Conservation (phyloP, 1,140 invertebrate species). For the Zaprionus vittiger region DNA sequence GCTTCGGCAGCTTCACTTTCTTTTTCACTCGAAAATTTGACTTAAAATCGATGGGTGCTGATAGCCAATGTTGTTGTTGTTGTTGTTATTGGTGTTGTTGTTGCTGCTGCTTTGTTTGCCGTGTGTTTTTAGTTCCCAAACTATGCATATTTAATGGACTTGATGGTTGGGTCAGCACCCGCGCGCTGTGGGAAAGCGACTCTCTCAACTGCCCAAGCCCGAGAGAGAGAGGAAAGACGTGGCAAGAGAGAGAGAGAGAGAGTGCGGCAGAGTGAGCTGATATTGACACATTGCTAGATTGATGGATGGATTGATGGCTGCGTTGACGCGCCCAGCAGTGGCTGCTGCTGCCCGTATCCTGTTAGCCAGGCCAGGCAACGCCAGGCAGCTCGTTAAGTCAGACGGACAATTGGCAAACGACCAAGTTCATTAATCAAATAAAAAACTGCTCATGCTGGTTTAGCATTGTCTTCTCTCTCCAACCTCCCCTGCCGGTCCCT, state of each 20-base stretch:
- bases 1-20: conserved; percentile 60
- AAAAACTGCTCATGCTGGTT: conserved; percentile 17
- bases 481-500: not conserved
- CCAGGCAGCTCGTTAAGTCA: conserved; percentile 2
- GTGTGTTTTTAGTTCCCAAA: conserved; percentile 12
- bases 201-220: not conserved
- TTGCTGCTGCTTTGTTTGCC: conserved; percentile 7
- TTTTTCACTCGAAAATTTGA: conserved; percentile 62
- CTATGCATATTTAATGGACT: conserved; percentile 45
- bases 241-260: not conserved
- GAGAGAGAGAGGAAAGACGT: conserved; percentile 5
- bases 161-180: conserved; percentile 29
- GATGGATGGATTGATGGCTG: conserved; percentile 3
- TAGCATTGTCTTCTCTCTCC: conserved; percentile 3
- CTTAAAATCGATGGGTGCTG: conserved; percentile 39
- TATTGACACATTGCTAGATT: conserved; percentile 11
- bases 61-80: conserved; percentile 18
- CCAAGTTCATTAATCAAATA: conserved; percentile 45
- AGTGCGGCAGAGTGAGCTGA: not conserved
- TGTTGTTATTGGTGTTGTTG: conserved; percentile 12
- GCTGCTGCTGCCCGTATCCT: conserved; percentile 21
- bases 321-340: conserved; percentile 1
- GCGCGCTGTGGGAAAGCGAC: conserved; percentile 39
- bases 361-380: conserved; percentile 5
- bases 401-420: conserved; percentile 26